Base-by-base conservation (phyloP, 2,888 invertebrate genomes). In the Amblyteles armatorius region DNA sequence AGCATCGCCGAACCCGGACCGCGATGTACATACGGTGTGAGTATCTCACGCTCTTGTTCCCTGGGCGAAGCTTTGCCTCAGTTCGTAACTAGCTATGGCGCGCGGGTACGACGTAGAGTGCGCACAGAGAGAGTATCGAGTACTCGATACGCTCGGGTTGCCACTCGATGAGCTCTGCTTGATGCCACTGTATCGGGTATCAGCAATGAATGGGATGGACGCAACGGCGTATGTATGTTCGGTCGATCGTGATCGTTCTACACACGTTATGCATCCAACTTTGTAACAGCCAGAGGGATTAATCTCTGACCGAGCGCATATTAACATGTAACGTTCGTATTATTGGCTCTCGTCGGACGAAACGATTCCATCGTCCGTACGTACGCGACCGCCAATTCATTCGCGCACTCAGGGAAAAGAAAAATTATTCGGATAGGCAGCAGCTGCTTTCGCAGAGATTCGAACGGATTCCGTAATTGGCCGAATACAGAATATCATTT, bases 1-100 rank as follows among this genome's bases (percentile, higher is more conserved):
- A 40, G 57, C 52, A 82, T 73, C 50, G 67, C 48, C 55, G 5
- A 44, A 1, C 44, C 44, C 29, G 36, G 33, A 60, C 65, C 3
- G 4, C 29, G 52, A 29, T 63, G 60, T 7, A 63, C 60, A 11
- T 13, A 29, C 57, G 57, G 22, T 57, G 26, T 16, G 26, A 16
- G 60, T 29, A 7, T 78, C 67, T 67, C 68, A 73, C 52, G 33
- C 26, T 48, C 26, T 13, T 19, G 44, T 16, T 82, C 36, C 79
- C 71, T 40, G 63, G 71, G 50, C 72, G 79, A 48, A 52, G 50
- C 71, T 22, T 63, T 7, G 7, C n/a, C 29, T 33, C 33, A 13
- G 16, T 63, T 11, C 57, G 22, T 11, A 26, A 57, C 57, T 11
- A 0, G 2, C 44, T 4, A 44, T 11, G 11, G 40, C 3, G 40